These are phyloP conservation scores for Yponomeuta plumbellus DNA, from an alignment of 2,888 invertebrate species.

Conservation along the genomic window DNA sequence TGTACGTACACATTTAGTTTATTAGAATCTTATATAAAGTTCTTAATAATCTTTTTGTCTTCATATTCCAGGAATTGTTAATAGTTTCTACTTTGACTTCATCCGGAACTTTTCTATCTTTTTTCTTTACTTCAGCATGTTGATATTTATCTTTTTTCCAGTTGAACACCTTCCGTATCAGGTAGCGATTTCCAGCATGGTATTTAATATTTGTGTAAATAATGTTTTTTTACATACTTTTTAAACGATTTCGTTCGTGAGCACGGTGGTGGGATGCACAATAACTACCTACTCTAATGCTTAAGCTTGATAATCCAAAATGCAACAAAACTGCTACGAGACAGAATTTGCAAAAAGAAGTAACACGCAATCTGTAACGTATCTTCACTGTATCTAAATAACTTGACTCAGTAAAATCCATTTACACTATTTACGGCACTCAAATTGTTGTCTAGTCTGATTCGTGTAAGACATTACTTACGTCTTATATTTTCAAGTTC, in stretches of 20 bases:
- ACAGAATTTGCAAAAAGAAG: constrained; percentile 56
- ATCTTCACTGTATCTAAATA: neutral
- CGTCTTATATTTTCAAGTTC: too few species aligned
- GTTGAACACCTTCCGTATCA: constrained; percentile 66
- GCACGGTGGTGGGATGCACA: constrained; percentile 42
- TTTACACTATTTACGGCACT: neutral
- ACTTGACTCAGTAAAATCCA: neutral
- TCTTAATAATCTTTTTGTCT: constrained; percentile 72
- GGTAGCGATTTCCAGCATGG: constrained; percentile 65
- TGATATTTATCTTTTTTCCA: constrained; percentile 65
- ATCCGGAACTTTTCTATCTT: constrained; percentile 64
- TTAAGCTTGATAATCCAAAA: constrained; percentile 51
- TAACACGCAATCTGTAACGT: neutral
- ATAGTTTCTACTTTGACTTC: constrained; percentile 70
- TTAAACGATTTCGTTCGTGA: constrained; percentile 47
- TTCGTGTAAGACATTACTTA: neutral
- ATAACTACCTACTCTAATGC: constrained; percentile 36
- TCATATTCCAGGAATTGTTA: constrained; percentile 75
- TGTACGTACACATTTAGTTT: constrained; percentile 39
- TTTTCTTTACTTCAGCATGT: constrained; percentile 67
- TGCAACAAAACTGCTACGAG: constrained; percentile 72
- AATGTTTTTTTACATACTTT: constrained; percentile 40
- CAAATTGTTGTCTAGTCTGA: neutral
- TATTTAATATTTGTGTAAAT: constrained; percentile 48
- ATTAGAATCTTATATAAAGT: constrained; percentile 57